These are phyloP conservation scores for Vulpes vulpes DNA, from an alignment of 2,113 vertebrate species.

Conservation along the genomic window DNA sequence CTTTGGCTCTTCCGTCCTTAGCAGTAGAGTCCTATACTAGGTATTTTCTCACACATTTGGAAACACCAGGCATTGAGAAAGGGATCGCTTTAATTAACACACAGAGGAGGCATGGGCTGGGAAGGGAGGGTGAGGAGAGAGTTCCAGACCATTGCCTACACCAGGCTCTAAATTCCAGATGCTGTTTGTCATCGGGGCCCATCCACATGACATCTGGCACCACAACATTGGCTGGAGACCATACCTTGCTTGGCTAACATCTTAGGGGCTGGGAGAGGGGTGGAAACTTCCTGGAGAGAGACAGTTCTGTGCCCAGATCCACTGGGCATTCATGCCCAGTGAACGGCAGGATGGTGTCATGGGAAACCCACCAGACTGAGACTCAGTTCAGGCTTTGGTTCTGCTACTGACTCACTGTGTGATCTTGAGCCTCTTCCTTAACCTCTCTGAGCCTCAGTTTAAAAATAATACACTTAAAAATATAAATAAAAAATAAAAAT, in stretches of 20 bases:
- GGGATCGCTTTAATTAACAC: background rate
- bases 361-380: background rate
- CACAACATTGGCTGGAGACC: background rate
- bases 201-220: background rate
- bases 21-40: background rate
- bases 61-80: background rate
- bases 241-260: background rate
- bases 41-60: background rate
- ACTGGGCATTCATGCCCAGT: background rate
- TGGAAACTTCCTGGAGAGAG: background rate
- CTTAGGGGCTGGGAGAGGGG: background rate
- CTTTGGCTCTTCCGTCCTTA: background rate
- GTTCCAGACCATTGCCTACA: background rate
- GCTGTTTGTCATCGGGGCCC: background rate
- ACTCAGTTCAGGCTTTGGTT: background rate
- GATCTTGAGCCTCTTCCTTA: background rate
- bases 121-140: background rate
- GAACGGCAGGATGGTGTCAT: background rate
- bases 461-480: background rate
- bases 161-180: conserved; percentile 50
- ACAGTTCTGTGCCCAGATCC: background rate
- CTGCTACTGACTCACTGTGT: background rate
- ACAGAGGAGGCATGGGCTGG: background rate
- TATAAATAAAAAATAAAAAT: background rate
- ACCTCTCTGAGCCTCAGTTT: background rate